Evolutionary conservation across 2,113 vertebrate species (phyloP).

Genomic region (Tetrax tetrax): DNA sequence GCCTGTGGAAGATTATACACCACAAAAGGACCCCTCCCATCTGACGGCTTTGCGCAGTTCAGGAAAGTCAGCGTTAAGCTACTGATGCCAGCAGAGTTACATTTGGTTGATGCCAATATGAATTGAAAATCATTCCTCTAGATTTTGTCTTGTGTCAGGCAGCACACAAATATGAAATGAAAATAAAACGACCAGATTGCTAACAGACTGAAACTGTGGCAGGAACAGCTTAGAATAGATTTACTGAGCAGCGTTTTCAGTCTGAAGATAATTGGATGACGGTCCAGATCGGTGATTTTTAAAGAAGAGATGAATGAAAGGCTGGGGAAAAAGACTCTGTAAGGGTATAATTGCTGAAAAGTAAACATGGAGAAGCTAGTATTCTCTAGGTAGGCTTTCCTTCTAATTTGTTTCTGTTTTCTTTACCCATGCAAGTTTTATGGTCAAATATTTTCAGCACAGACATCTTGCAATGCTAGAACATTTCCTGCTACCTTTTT

Average conservation of each 20-base stretch:
- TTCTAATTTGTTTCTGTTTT: not conserved
- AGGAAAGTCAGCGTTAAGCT: not conserved
- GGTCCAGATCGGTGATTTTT: not conserved
- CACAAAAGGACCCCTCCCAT: not conserved
- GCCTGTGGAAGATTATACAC: not conserved
- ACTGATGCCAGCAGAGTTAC: not conserved
- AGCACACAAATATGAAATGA: not conserved
- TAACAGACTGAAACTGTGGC: not conserved
- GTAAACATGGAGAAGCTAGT: not conserved
- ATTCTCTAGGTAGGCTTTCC: not conserved
- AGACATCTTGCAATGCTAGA: not conserved
- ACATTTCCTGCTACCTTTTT: not conserved
- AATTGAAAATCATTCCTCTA: not conserved
- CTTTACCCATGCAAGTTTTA: not conserved
- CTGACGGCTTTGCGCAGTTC: not conserved
- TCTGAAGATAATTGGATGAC: not conserved
- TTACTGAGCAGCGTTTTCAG: not conserved
- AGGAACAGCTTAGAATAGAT: not conserved
- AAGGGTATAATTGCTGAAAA: not conserved
- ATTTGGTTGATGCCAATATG: fast-evolving
- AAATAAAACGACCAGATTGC: slow-evolving; percentile 9
- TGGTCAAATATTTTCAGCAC: not conserved
- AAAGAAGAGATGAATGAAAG: not conserved
- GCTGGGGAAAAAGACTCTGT: not conserved
- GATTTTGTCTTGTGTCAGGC: not conserved